Evolutionary conservation across 2,113 vertebrate species (phyloP), one percentile per base, ranked within the genome.

Genomic region (Bubo scandiacus): DNA sequence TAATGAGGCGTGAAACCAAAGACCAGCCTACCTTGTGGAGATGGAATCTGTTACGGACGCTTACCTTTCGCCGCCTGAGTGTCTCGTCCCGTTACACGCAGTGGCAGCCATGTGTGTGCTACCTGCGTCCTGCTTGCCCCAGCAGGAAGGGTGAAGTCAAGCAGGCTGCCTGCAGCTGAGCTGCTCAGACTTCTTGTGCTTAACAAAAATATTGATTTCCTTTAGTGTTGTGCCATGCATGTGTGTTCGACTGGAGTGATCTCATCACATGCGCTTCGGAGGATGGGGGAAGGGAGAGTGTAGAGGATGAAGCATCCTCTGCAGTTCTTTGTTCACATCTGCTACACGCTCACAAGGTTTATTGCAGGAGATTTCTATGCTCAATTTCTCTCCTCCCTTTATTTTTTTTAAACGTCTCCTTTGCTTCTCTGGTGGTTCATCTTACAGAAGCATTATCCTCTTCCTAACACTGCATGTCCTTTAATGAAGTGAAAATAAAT

Each of bases 241-340:
- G 80, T 95, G 72, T 6, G 2, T 66, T 61, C 30, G 65, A 15
- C 81, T 77, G 27, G 81, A 34, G 90, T 89, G 95, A 95, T 81
- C 92, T 95, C 95, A 94, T 93, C 88, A 15, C 52, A n/a, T 13
- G 86, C 25, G 15, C 95, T 88, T n/a, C 1, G 4, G 68, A 96
- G 92, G 59, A 29, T 82, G 71, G 88, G 88, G 94, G 86, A 63
- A 90, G 92, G 94, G 87, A 87, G 86, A 38, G 70, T 23, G 3
- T 23, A 82, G 96, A 93, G 94, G 90, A 88, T 73, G 81, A 58
- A 92, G 67, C 92, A 94, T 96, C 85, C 84, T 86, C 62, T 40
- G 9, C 84, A 75, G 96, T 83, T 96, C 92, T 98, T 97, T 98
- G 96, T 98, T 98, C 95, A 96, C 96, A 97, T 97, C 97, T 97